Percentiles rank a stretch among this genome's conserved stretches.
Evolutionary conservation across 2,797 vertebrate genomes (phyloP).

Genomic region (Poliocrania exsul): DNA sequence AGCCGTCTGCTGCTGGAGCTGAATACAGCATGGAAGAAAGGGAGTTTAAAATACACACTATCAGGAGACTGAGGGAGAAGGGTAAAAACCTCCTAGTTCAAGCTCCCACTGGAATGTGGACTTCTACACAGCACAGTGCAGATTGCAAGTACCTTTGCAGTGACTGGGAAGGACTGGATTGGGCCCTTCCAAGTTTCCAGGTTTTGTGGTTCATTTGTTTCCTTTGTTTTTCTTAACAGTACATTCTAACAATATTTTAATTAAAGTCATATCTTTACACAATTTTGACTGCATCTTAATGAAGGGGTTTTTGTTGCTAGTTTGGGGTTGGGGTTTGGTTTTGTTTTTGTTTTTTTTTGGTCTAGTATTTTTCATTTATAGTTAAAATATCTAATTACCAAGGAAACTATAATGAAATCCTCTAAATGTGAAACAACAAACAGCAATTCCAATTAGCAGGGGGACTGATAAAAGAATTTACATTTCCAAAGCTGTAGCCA

Average conservation of each 20-base stretch:
- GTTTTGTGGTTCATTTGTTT: not conserved
- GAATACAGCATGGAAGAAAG: not conserved
- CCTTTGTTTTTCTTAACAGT: slow-evolving; percentile 32
- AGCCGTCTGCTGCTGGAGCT: not conserved
- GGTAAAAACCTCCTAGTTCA: not conserved
- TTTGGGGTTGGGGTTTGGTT: not conserved
- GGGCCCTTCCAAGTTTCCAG: not conserved
- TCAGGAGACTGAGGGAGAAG: not conserved
- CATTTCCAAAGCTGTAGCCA: slow-evolving; percentile 57
- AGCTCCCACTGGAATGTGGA: accelerated
- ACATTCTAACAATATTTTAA: slow-evolving; percentile 43
- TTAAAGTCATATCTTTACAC: slow-evolving; percentile 21
- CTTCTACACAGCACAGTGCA: not conserved
- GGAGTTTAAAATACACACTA: not conserved
- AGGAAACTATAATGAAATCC: slow-evolving; percentile 66
- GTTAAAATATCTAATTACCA: slow-evolving; percentile 67
- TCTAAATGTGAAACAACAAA: slow-evolving; percentile 64
- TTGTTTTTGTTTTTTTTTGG: not conserved
- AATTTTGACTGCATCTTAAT: slow-evolving; percentile 49
- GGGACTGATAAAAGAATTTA: slow-evolving; percentile 68
- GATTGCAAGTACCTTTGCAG: not conserved
- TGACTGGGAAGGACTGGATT: not conserved
- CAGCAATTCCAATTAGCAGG: slow-evolving; percentile 65
- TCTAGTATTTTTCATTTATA: slow-evolving; percentile 52
- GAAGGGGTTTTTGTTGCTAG: not conserved